phyloP scores from a whole-genome alignment of 1,140 invertebrate genomes.

The Samia ricini region DNA sequence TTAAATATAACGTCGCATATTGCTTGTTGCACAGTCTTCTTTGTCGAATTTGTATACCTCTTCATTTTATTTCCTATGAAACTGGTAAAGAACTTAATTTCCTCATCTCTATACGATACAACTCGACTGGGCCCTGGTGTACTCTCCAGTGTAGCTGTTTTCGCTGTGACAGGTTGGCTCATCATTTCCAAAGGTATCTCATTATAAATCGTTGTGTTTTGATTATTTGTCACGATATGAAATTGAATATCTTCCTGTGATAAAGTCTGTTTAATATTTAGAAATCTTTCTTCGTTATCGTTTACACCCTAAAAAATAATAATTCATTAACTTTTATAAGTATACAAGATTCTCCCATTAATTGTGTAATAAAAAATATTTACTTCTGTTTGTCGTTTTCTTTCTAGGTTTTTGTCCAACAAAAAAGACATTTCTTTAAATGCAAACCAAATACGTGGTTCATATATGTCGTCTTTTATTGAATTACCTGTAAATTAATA shows the following conservation, averaged over 20 bases:
- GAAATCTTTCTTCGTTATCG: no score
- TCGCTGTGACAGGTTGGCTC: no score
- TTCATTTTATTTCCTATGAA: conserved; percentile 36
- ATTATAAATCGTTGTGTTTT: no score
- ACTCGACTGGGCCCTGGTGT: background rate
- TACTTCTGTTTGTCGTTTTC: conserved; percentile 21
- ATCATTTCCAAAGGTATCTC: no score
- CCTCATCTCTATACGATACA: conserved; percentile 19
- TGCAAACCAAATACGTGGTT: conserved; percentile 31
- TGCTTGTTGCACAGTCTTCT: conserved; percentile 29
- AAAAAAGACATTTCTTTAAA: conserved; percentile 31
- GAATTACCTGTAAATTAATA: conserved; percentile 4
- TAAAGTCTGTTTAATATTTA: no score
- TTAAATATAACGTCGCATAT: conserved; percentile 35
- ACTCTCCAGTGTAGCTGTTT: no score
- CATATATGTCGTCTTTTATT: conserved; percentile 6
- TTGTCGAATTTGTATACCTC: conserved; percentile 25
- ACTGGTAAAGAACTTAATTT: conserved; percentile 27
- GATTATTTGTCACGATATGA: no score
- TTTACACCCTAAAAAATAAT: no score
- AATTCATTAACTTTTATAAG: no score
- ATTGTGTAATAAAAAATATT: no score
- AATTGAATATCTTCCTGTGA: no score
- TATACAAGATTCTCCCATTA: no score
- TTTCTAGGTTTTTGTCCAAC: conserved; percentile 25